Evolutionary conservation across 2,797 vertebrate genomes (phyloP).

Genomic region (Phylloscopus collybita): DNA sequence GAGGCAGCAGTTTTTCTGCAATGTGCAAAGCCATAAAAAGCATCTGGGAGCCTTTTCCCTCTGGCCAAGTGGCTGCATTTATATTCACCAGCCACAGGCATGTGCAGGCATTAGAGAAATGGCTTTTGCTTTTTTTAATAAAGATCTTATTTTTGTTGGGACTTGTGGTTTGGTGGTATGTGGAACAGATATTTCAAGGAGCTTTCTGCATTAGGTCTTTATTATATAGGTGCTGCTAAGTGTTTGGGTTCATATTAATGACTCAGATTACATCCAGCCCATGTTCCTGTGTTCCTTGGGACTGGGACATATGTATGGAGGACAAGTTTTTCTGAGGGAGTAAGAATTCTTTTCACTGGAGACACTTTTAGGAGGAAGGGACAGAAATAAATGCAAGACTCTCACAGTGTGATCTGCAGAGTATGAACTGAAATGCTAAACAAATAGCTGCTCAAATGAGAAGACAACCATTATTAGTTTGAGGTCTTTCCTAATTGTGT

Average conservation of each 20-base stretch:
- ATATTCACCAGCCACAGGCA: background rate
- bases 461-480: background rate
- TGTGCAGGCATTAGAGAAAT: background rate
- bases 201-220: background rate
- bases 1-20: background rate
- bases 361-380: background rate
- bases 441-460: background rate
- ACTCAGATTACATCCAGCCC: background rate
- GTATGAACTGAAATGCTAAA: background rate
- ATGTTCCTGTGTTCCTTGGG: background rate
- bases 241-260: background rate
- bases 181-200: slow-evolving; percentile 3
- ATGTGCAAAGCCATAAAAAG: background rate
- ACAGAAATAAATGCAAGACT: background rate
- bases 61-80: background rate
- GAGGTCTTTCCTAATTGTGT: background rate
- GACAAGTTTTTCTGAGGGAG: background rate
- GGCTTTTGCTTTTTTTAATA: background rate
- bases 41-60: background rate
- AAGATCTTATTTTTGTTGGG: background rate
- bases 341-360: background rate
- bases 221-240: background rate
- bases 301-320: background rate
- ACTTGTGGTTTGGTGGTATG: background rate
- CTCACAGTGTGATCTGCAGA: background rate